Conservation (phyloP, 1,140 invertebrate genomes). For the Colletes gigas region DNA sequence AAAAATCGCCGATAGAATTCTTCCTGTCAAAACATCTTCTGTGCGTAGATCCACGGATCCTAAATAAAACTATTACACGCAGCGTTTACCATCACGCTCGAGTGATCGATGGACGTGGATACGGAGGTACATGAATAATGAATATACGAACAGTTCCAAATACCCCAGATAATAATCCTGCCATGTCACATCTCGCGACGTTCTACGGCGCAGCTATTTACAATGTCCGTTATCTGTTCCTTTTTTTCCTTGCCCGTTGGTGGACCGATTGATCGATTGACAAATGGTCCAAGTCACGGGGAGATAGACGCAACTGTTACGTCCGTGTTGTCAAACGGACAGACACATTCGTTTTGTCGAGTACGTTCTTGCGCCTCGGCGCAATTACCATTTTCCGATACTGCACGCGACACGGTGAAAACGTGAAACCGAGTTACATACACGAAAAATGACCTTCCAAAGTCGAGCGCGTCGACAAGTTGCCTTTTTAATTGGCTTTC, state of each 20-base stretch:
- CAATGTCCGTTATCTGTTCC: constrained; percentile 48
- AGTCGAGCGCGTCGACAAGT: too few relatives aligned
- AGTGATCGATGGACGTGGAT: constrained; percentile 52
- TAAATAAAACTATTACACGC: constrained; percentile 3
- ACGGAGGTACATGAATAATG: constrained; percentile 49
- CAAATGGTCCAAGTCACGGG: constrained; percentile 31
- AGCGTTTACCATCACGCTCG: constrained; percentile 5
- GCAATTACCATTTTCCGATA: constrained; percentile 33
- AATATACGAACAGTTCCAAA: constrained; percentile 49
- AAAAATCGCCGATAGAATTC: not conserved
- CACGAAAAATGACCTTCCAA: not conserved
- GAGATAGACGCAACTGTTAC: constrained; percentile 52
- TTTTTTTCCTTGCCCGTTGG: not conserved
- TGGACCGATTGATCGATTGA: constrained; percentile 53
- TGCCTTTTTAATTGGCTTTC: not conserved
- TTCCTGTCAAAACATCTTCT: not conserved
- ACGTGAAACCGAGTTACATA: not conserved
- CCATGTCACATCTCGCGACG: constrained; percentile 47
- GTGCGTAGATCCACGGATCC: not conserved
- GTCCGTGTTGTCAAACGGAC: constrained; percentile 31
- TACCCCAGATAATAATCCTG: constrained; percentile 58
- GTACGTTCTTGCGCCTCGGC: constrained; percentile 9
- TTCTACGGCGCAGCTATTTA: constrained; percentile 23
- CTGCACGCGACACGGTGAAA: not conserved
- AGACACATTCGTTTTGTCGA: constrained; percentile 27